Evolutionary conservation across 1,140 invertebrate genomes (phyloP).

Genomic region (Trypoxylus dichotomus): DNA sequence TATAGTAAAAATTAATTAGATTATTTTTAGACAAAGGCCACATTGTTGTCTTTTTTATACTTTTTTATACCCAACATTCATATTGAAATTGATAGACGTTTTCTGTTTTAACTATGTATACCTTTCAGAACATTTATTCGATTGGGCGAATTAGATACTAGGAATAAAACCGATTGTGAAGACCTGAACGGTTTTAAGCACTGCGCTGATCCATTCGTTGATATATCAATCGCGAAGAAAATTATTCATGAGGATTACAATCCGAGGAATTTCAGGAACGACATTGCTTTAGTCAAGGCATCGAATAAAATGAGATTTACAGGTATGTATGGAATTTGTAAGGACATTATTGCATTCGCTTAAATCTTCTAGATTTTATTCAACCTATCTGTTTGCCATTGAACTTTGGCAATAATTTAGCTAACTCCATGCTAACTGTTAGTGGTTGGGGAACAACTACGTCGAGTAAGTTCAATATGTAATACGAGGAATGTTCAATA

Average conservation of each 20-base stretch:
- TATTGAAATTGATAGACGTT: neutral
- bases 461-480: neutral
- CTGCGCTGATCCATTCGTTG: constrained; percentile 55
- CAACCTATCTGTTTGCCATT: constrained; percentile 74
- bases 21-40: no score
- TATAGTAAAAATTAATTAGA: no score
- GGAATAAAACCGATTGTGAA: constrained; percentile 60
- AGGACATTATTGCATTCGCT: neutral
- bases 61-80: no score
- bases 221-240: constrained; percentile 49
- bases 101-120: no score
- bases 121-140: constrained; percentile 77
- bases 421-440: constrained; percentile 36
- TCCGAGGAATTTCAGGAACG: constrained; percentile 76
- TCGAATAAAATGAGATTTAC: constrained; percentile 63
- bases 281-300: constrained; percentile 75
- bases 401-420: constrained; percentile 23
- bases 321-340: constrained; percentile 32
- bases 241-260: constrained; percentile 58
- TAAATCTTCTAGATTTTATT: constrained; percentile 56
- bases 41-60: no score
- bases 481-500: no score
- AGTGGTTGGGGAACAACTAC: constrained; percentile 54
- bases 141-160: constrained; percentile 73
- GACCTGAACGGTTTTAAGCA: constrained; percentile 33